Evolutionary conservation across 2,113 vertebrate species (phyloP), one percentile per base, ranked within the genome.

Genomic region (Ia io): DNA sequence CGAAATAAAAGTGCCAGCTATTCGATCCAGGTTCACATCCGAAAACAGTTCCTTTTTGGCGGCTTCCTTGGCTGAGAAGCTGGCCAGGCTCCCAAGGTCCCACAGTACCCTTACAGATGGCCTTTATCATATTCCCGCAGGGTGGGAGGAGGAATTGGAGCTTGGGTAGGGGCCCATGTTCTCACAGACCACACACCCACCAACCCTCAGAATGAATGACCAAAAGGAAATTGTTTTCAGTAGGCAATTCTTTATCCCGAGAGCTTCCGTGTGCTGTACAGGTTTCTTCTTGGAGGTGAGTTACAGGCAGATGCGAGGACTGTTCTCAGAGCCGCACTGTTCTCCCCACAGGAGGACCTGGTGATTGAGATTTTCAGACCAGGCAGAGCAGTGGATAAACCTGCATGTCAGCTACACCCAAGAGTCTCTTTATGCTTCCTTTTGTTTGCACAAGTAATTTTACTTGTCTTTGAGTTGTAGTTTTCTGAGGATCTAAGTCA

Each of bases 281-380:
- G 32, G 25, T 51, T 53, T 30, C 49, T 32, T 65, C 74, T 49
- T 2, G 32, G n/a, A 3, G 10, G 11, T 37, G 71, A n/a, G 22
- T 5, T 13, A 20, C 4, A 23, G 74, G 71, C 42, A 23, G 51
- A 44, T 17, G 5, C 2, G 40, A 14, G 44, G 9, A 14, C 71
- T 42, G 1, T 42, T 18, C 35, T 80, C 32, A 47, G 42, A 47
- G 42, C 42, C 7, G 0, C 14, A 10, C 32, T 32, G 17, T 47
- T 17, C 28, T 65, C 56, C 53, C 22, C 9, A 18, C 1, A 0
- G 0, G 9, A 0, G 6, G 71, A 42, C 37, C 53, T 3, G 2
- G 18, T 9, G 42, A 76, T 9, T 9, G 18, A 5, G 20, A 9
- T 7, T 42, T 11, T 49, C 17, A 0, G 40, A 13, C 9, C 10